Percentiles rank a stretch among this genome's conserved stretches.
Evolutionary conservation across 2,888 invertebrate species (phyloP).

Genomic region (Napeogenes sylphis): DNA sequence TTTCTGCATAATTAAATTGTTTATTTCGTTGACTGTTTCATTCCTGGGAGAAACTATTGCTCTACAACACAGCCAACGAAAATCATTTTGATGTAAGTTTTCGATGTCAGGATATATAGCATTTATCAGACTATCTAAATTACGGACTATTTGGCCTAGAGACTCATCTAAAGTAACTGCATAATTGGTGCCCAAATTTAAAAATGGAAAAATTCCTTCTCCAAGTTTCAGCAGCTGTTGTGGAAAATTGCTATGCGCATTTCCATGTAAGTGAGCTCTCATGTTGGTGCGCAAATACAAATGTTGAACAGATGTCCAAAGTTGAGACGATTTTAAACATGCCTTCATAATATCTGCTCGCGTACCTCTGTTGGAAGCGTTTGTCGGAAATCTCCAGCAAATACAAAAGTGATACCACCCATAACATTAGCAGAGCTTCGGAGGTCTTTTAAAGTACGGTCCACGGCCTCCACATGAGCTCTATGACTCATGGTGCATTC

Average conservation of each 20-base stretch:
- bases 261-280: too few species aligned
- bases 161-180: constrained; percentile 24
- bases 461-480: constrained; percentile 15
- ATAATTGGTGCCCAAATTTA: constrained; percentile 23
- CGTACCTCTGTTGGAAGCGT: too few species aligned
- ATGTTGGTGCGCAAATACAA: too few species aligned
- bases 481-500: constrained; percentile 34
- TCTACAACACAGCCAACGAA: constrained; percentile 33
- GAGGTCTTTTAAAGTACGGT: neutral
- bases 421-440: constrained; percentile 10
- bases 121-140: constrained; percentile 16
- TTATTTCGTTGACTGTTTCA: constrained; percentile 36
- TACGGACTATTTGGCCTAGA: constrained; percentile 31
- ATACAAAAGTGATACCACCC: constrained; percentile 28
- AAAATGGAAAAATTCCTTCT: constrained; percentile 20
- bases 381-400: too few species aligned
- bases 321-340: too few species aligned
- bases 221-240: neutral
- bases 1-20: constrained; percentile 31
- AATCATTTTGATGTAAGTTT: constrained; percentile 32
- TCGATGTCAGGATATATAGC: constrained; percentile 17
- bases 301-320: too few species aligned
- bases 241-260: constrained; percentile 2
- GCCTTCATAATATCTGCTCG: neutral
- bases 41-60: constrained; percentile 34